A percentile compares a stretch with the other conserved stretches of the same genome.
These are phyloP conservation scores for Drosophila dives DNA, from an alignment of 2,888 invertebrate genomes.

Conservation along the genomic window DNA sequence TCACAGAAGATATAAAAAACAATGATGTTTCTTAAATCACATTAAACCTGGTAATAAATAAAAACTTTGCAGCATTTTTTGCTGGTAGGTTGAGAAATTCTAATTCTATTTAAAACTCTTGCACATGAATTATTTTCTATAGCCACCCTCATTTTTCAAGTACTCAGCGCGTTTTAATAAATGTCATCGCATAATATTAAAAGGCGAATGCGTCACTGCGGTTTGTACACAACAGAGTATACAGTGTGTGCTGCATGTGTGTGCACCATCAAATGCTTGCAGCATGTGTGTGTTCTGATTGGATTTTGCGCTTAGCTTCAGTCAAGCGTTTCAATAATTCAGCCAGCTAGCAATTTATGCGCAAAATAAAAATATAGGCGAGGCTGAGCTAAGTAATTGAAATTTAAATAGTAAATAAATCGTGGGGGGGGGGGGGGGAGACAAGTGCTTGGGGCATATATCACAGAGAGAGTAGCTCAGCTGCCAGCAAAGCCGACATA, in stretches of 20 bases:
- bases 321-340: constrained; percentile 75
- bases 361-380: background rate
- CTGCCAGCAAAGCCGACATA: constrained; percentile 8
- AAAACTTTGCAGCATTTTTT: constrained; percentile 3
- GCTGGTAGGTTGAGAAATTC: background rate
- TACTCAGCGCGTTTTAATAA: constrained; percentile 12
- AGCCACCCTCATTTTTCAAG: constrained; percentile 14
- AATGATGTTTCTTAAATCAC: constrained; percentile 3
- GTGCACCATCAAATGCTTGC: background rate
- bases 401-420: constrained; percentile 73
- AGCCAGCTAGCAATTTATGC: constrained; percentile 41
- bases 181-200: constrained; percentile 49
- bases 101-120: background rate
- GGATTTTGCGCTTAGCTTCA: constrained; percentile 64
- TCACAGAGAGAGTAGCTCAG: constrained; percentile 3
- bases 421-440: background rate
- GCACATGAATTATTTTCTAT: background rate
- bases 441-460: background rate
- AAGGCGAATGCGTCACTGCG: constrained; percentile 24
- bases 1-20: constrained; percentile 13
- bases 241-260: too few relatives aligned
- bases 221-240: constrained; percentile 8
- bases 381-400: constrained; percentile 60
- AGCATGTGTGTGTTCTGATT: constrained; percentile 48
- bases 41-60: background rate